Evolutionary conservation across 2,888 invertebrate genomes (phyloP).

Genomic region (Yponomeuta sedellus): DNA sequence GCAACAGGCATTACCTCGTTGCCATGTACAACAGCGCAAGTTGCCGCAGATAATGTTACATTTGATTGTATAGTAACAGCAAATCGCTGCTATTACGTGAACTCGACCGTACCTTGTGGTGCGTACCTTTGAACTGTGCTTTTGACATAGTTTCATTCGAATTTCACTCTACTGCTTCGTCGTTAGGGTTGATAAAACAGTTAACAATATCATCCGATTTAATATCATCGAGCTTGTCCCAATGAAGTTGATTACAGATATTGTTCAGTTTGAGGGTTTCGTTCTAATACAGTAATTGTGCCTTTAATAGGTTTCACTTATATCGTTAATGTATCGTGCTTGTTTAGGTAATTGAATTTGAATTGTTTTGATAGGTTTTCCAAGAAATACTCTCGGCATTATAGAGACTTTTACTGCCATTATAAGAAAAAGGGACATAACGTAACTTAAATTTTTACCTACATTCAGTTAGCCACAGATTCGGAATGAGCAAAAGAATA

Average conservation of each 20-base stretch:
- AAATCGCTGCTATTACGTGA: conserved; percentile 44
- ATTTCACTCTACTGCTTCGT: too few species aligned
- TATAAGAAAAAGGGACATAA: too few species aligned
- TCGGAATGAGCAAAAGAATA: too few species aligned
- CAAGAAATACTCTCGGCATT: neutral
- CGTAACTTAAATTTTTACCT: too few species aligned
- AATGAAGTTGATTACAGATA: neutral
- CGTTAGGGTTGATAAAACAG: too few species aligned
- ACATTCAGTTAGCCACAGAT: too few species aligned
- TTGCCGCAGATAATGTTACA: conserved; percentile 36
- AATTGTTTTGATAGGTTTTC: neutral
- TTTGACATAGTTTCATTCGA: too few species aligned
- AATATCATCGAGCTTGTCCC: conserved; percentile 17
- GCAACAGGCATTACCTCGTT: conserved; percentile 19
- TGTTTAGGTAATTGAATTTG: too few species aligned
- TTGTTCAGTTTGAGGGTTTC: neutral
- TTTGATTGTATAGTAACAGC: conserved; percentile 46
- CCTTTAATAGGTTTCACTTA: neutral
- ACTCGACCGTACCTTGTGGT: conserved; percentile 24
- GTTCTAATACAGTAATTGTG: neutral
- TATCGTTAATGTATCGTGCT: neutral
- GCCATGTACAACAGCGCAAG: conserved; percentile 19
- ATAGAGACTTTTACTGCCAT: too few species aligned
- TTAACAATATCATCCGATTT: conserved; percentile 21
- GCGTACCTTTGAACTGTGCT: neutral